Evolutionary conservation across 2,888 invertebrate species (phyloP).

Genomic region (Toxonevra muliebris): DNA sequence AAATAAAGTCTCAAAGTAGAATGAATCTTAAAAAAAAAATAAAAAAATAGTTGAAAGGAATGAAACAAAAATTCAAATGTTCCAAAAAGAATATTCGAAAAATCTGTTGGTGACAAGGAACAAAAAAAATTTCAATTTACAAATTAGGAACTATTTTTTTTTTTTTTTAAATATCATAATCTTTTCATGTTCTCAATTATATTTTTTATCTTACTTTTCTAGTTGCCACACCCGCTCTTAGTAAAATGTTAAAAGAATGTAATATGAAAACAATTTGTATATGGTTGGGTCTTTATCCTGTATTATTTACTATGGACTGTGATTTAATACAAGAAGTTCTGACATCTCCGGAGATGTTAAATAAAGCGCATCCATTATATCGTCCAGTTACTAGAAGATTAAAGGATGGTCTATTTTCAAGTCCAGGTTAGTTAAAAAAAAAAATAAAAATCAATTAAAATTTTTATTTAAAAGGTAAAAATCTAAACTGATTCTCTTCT

Average conservation of each 20-base stretch:
- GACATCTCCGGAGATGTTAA: constrained; percentile 38
- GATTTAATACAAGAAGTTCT: constrained; percentile 38
- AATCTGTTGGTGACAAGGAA: no score
- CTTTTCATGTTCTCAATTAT: no score
- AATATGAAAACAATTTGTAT: constrained; percentile 32
- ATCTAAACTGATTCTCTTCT: background rate
- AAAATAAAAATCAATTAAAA: no score
- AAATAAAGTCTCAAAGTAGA: no score
- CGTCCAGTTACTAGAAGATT: constrained; percentile 18
- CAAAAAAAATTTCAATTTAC: no score
- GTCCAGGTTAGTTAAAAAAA: constrained; percentile 31
- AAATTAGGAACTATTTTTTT: no score
- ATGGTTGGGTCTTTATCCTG: constrained; percentile 40
- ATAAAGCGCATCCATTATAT: constrained; percentile 36
- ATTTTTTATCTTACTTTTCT: background rate
- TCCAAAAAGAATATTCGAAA: no score
- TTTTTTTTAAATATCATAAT: no score
- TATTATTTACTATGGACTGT: constrained; percentile 39
- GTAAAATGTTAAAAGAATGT: constrained; percentile 27
- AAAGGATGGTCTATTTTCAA: constrained; percentile 34
- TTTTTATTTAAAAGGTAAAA: background rate
- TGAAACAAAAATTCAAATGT: no score
- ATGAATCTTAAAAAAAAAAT: no score
- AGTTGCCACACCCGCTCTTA: constrained; percentile 22
- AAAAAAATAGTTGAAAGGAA: no score